Conservation (phyloP, 2,113 vertebrate genomes). For the Bujurquina vittata region DNA sequence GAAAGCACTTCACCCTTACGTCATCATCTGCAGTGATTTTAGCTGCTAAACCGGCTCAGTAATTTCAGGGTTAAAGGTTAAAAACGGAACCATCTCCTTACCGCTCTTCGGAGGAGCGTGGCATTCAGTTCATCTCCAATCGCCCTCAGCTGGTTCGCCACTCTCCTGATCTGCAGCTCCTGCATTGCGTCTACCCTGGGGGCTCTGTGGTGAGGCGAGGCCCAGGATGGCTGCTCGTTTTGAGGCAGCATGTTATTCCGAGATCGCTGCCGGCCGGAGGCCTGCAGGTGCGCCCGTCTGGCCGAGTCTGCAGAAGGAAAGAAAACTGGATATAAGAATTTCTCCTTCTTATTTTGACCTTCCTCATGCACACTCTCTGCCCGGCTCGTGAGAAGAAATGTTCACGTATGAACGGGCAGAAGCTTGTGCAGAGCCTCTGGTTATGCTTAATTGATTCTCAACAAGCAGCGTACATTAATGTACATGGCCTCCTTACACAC, state of each 20-base stretch:
- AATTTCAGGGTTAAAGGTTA: neutral
- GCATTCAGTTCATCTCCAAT: constrained; percentile 77
- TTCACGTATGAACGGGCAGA: neutral
- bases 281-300: constrained; percentile 19
- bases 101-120: constrained; percentile 70
- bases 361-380: neutral
- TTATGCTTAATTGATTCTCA: constrained; percentile 14
- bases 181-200: constrained; percentile 12
- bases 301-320: constrained; percentile 41
- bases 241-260: constrained; percentile 62
- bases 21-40: neutral
- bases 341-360: neutral
- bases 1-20: neutral
- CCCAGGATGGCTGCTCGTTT: constrained; percentile 53
- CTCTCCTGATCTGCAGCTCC: constrained; percentile 59
- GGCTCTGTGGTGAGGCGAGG: constrained; percentile 13
- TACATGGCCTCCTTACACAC: neutral
- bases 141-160: constrained; percentile 72
- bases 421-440: neutral
- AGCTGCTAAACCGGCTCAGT: neutral
- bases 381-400: neutral
- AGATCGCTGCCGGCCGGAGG: constrained; percentile 25
- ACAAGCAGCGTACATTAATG: neutral
- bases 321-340: neutral
- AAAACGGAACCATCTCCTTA: constrained; percentile 31